A percentile compares a stretch with the other conserved stretches of the same genome.
Evolutionary conservation across 2,797 vertebrate genomes (phyloP).

Genomic region (Acestrorhynchus altus): DNA sequence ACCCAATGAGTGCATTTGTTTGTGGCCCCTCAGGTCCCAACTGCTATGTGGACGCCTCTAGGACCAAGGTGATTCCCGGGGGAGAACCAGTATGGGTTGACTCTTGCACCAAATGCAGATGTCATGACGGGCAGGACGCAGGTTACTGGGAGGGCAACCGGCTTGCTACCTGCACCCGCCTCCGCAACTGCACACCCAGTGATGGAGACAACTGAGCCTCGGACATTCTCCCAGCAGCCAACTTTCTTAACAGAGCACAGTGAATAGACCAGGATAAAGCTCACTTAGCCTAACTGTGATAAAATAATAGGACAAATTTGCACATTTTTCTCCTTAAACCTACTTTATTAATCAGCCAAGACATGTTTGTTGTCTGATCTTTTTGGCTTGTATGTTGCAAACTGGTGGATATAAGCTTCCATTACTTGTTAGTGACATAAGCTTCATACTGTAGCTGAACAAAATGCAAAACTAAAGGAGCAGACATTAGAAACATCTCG

Average conservation of each 20-base stretch:
- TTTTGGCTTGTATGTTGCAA: too few species aligned
- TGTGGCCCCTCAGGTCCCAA: conserved; percentile 78
- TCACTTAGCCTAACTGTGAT: background rate
- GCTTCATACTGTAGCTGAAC: too few species aligned
- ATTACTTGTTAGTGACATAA: too few species aligned
- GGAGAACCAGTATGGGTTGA: conserved; percentile 82
- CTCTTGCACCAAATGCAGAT: conserved; percentile 84
- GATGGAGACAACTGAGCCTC: conserved; percentile 61
- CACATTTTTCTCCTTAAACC: too few species aligned
- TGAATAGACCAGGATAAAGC: background rate
- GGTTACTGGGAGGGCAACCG: conserved; percentile 88
- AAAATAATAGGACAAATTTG: background rate
- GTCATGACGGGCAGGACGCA: conserved; percentile 83
- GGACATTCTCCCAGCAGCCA: background rate
- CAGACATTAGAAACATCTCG: too few species aligned
- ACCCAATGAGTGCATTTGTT: too few species aligned
- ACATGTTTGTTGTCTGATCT: background rate
- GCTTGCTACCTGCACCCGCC: conserved; percentile 80
- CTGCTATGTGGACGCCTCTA: conserved; percentile 79
- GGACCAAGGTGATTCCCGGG: conserved; percentile 77
- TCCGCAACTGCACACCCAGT: conserved; percentile 74
- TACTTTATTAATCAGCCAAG: background rate
- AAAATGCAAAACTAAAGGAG: too few species aligned
- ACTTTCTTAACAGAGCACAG: background rate
- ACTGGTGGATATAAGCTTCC: too few species aligned